Percentiles rank a stretch among this genome's conserved stretches.
These are phyloP conservation scores for Dendroctonus valens DNA, from an alignment of 1,140 invertebrate species.

Conservation along the genomic window DNA sequence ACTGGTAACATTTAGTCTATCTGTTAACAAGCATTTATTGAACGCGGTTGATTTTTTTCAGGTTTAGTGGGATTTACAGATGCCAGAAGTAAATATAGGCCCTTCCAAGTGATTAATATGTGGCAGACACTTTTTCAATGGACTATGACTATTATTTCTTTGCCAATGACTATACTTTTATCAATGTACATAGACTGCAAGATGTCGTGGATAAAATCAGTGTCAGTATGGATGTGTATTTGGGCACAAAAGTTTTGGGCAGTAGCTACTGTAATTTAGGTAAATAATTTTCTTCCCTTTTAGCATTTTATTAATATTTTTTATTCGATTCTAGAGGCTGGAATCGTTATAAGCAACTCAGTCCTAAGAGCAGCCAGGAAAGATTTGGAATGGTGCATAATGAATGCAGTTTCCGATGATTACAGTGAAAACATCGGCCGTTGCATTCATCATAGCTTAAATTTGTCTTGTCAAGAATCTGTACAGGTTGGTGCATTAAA, in stretches of 20 bases:
- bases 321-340: constrained; percentile 57
- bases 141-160: constrained; percentile 91
- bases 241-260: constrained; percentile 60
- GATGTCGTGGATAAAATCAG: constrained; percentile 74
- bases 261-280: constrained; percentile 64
- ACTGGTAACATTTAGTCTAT: constrained; percentile 50
- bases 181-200: constrained; percentile 70
- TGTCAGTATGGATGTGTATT: constrained; percentile 77
- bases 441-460: constrained; percentile 72
- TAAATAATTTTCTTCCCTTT: constrained; percentile 43
- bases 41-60: constrained; percentile 3
- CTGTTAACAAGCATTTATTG: too few relatives aligned
- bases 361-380: constrained; percentile 69
- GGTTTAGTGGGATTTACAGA: constrained; percentile 79
- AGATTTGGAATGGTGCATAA: constrained; percentile 82
- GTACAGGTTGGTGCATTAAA: constrained; percentile 52
- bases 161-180: constrained; percentile 75
- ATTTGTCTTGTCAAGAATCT: constrained; percentile 58
- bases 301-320: constrained; percentile 3
- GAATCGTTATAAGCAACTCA: constrained; percentile 74
- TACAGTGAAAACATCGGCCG: constrained; percentile 80
- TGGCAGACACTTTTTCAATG: constrained; percentile 83
- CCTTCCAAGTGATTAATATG: constrained; percentile 84
- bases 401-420: constrained; percentile 73
- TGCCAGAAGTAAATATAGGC: constrained; percentile 67